A percentile compares a stretch with the other conserved stretches of the same genome.
These are phyloP conservation scores for Limonius californicus DNA, from an alignment of 1,140 invertebrate genomes.

Conservation along the genomic window DNA sequence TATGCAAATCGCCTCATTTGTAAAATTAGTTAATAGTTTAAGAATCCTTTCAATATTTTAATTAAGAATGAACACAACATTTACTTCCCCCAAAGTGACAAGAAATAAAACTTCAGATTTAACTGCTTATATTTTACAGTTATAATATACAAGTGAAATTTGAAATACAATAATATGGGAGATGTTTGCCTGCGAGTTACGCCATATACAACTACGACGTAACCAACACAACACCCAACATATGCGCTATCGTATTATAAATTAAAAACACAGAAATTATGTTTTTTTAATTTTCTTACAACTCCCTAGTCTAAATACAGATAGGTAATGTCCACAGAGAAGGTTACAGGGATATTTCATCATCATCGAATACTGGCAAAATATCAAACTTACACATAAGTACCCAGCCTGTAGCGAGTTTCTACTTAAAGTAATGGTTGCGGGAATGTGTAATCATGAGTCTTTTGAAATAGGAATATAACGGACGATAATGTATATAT, in stretches of 20 bases:
- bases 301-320: constrained; percentile 8
- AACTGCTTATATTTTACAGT: constrained; percentile 6
- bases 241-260: not conserved
- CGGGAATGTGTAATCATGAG: constrained; percentile 1
- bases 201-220: constrained; percentile 6
- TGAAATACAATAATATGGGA: constrained; percentile 1
- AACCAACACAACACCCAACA: not conserved
- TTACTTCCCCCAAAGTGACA: not conserved
- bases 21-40: too few species aligned
- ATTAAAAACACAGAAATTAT: constrained; percentile 2
- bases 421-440: too few species aligned
- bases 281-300: constrained; percentile 7
- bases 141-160: constrained; percentile 1
- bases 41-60: too few species aligned
- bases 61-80: not conserved
- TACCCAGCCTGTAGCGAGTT: not conserved
- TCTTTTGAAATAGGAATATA: not conserved
- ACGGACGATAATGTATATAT: too few species aligned
- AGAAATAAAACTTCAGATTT: not conserved
- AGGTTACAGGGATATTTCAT: constrained; percentile 7
- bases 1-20: too few species aligned
- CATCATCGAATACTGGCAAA: constrained; percentile 5
- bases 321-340: constrained; percentile 14
- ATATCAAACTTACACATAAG: constrained; percentile 4
- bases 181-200: not conserved